Percentiles rank a stretch among this genome's conserved stretches.
Evolutionary conservation across 1,140 invertebrate species (phyloP).

Genomic region (Drosophila burlai): DNA sequence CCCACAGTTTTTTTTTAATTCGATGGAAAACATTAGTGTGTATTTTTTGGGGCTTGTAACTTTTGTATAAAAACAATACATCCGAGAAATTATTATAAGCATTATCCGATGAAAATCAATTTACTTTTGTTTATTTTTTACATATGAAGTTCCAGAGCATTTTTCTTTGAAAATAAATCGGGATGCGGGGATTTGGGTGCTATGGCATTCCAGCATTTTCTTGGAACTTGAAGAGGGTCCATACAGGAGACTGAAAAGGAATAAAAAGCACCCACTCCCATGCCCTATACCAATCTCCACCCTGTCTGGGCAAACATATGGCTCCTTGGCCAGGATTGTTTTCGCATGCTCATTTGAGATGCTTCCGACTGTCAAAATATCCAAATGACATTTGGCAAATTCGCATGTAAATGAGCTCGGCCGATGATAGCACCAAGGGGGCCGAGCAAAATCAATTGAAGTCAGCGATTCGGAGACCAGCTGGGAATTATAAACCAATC

Average conservation of each 20-base stretch:
- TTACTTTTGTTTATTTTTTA: background rate
- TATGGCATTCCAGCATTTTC: background rate
- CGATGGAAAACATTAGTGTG: too few species aligned
- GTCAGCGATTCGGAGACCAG: constrained; percentile 10
- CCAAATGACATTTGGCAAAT: constrained; percentile 48
- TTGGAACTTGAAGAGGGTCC: constrained; percentile 20
- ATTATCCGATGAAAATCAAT: background rate
- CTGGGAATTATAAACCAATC: constrained; percentile 39
- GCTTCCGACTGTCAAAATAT: constrained; percentile 45
- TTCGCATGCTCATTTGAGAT: constrained; percentile 21
- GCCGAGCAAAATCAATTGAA: constrained; percentile 31
- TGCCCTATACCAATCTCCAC: background rate
- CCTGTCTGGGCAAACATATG: constrained; percentile 23
- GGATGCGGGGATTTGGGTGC: background rate
- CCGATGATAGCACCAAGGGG: constrained; percentile 27
- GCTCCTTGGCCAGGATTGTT: constrained; percentile 34
- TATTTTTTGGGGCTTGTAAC: background rate
- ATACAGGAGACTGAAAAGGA: constrained; percentile 1
- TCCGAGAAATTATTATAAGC: too few species aligned
- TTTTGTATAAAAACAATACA: background rate
- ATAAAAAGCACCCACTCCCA: background rate
- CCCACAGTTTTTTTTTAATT: too few species aligned
- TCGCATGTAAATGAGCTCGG: constrained; percentile 39
- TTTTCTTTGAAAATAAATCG: background rate
- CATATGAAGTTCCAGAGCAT: background rate